phyloP scores from a whole-genome alignment of 1,140 invertebrate species.

The Leucophenga varia region DNA sequence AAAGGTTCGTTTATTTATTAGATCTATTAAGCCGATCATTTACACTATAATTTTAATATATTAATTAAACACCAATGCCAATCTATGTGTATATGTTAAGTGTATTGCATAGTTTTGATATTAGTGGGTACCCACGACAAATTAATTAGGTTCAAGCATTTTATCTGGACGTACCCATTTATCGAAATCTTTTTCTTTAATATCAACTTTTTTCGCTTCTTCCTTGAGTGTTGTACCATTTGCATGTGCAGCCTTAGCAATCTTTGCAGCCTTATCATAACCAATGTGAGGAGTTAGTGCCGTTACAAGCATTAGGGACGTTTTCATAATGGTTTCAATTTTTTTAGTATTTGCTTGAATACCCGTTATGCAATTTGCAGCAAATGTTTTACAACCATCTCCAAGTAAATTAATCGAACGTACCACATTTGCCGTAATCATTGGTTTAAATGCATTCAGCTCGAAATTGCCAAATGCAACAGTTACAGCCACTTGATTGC shows the following conservation, averaged over 20 bases:
- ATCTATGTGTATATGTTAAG: too few relatives aligned
- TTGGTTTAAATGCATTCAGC: constrained; percentile 97
- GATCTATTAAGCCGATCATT: too few relatives aligned
- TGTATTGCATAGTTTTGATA: too few relatives aligned
- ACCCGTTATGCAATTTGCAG: constrained; percentile 89
- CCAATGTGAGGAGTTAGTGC: constrained; percentile 97
- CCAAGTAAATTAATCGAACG: constrained; percentile 86
- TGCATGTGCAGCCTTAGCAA: constrained; percentile 95
- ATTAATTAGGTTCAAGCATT: constrained; percentile 92
- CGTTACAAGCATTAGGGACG: constrained; percentile 97
- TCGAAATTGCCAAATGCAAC: constrained; percentile 97
- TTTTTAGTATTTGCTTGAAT: constrained; percentile 81
- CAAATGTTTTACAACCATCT: constrained; percentile 82
- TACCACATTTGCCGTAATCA: constrained; percentile 94
- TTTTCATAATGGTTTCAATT: constrained; percentile 82
- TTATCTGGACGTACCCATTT: constrained; percentile 91
- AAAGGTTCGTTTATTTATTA: too few relatives aligned
- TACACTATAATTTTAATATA: too few relatives aligned
- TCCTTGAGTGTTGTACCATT: constrained; percentile 88
- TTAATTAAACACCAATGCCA: too few relatives aligned
- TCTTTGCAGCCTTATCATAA: constrained; percentile 94
- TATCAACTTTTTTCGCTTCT: constrained; percentile 83
- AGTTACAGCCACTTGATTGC: constrained; percentile 93
- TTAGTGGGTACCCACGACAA: too few relatives aligned
- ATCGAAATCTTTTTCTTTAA: constrained; percentile 86